Conservation (phyloP, 2,113 vertebrate species). For the Cebus imitator region DNA sequence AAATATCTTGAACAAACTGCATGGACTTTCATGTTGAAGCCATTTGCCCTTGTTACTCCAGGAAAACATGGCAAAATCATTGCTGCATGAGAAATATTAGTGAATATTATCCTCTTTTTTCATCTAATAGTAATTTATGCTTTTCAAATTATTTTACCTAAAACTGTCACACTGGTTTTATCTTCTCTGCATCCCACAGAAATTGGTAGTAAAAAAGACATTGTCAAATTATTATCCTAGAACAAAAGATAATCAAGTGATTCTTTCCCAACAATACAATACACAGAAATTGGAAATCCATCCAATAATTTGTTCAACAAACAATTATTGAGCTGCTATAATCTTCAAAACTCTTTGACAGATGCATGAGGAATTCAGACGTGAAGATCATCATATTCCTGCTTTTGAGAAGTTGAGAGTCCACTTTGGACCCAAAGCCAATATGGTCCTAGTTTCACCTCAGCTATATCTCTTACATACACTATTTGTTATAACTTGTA, state of each 20-base stretch:
- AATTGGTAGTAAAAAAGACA: neutral
- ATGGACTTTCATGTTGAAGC: neutral
- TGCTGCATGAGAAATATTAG: neutral
- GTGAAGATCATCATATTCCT: neutral
- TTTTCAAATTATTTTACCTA: constrained; percentile 28
- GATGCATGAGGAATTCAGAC: neutral
- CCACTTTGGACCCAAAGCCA: neutral
- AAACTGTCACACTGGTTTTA: constrained; percentile 34
- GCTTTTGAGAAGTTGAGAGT: neutral
- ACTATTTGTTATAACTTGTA: neutral
- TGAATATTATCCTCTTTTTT: neutral
- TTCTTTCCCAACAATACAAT: constrained; percentile 14
- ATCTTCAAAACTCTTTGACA: constrained; percentile 20
- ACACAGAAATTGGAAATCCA: constrained; percentile 39
- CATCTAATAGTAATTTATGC: constrained; percentile 29
- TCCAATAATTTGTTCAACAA: constrained; percentile 47
- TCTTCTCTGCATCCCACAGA: neutral
- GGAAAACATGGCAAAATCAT: neutral
- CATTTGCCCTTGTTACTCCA: neutral
- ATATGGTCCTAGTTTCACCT: neutral
- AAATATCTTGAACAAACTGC: neutral
- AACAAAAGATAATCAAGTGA: constrained; percentile 44
- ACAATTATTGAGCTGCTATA: neutral
- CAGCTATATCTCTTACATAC: neutral
- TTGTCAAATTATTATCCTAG: constrained; percentile 44